Percentiles rank a stretch among this genome's conserved stretches.
These are phyloP conservation scores for Turritopsis dohrnii DNA, from an alignment of 30 jellyfish, hydroid and myxozoan genomes.

Conservation along the genomic window DNA sequence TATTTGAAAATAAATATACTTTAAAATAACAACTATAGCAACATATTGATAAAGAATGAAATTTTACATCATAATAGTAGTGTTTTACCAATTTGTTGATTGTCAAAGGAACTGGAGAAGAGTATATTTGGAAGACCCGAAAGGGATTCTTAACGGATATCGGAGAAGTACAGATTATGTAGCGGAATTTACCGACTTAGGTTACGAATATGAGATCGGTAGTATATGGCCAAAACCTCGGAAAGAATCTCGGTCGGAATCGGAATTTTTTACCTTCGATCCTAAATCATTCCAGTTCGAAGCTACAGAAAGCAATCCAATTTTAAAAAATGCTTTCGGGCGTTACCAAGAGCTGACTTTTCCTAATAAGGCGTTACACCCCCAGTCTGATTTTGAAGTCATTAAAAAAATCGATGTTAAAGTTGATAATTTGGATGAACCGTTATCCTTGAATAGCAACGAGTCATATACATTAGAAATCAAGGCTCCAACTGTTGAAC, in stretches of 20 bases:
- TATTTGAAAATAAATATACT: too few relatives aligned
- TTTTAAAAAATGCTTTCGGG: conserved; percentile 40
- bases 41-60: not conserved
- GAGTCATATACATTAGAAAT: conserved; percentile 51
- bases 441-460: conserved; percentile 41
- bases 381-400: not conserved
- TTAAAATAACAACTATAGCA: too few relatives aligned
- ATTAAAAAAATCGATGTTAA: conserved; percentile 23
- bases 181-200: conserved; percentile 34
- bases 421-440: conserved; percentile 14
- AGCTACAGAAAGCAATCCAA: not conserved
- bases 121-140: conserved; percentile 34
- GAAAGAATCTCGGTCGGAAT: conserved; percentile 33
- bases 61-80: not conserved
- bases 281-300: conserved; percentile 42
- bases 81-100: not conserved
- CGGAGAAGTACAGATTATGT: conserved; percentile 1
- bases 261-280: conserved; percentile 3
- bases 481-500: conserved; percentile 37
- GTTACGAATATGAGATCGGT: conserved; percentile 48
- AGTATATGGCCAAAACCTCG: conserved; percentile 75
- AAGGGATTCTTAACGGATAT: conserved; percentile 12
- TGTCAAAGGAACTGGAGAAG: conserved; percentile 26
- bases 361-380: conserved; percentile 31
- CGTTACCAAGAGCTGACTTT: conserved; percentile 47